phyloP scores from a whole-genome alignment of 1,140 invertebrate species.

The Anoplophora glabripennis region DNA sequence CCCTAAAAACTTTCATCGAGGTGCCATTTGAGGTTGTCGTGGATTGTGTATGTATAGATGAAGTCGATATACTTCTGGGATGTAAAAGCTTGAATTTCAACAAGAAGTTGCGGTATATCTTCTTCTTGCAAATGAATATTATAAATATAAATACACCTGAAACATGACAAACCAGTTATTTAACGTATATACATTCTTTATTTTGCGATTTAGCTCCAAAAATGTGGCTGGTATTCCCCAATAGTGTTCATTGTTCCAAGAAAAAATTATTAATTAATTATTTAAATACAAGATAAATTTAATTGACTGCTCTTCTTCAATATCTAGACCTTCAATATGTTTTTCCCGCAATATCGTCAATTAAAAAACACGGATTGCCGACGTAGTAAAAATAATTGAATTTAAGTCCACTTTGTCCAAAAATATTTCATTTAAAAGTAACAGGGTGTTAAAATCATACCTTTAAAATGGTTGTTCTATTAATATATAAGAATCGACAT shows the following conservation, averaged over 20 bases:
- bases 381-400: no score
- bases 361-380: no score
- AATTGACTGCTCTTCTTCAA: no score
- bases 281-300: neutral
- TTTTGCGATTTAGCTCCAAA: neutral
- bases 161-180: constrained; percentile 7
- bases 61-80: neutral
- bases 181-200: no score
- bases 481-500: no score
- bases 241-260: neutral
- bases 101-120: constrained; percentile 41
- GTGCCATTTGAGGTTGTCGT: constrained; percentile 4
- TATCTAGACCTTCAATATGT: no score
- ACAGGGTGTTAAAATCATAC: no score
- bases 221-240: neutral
- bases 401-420: no score
- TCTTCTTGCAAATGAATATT: constrained; percentile 54
- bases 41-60: constrained; percentile 11
- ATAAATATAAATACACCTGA: constrained; percentile 51
- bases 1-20: neutral
- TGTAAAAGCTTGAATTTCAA: neutral
- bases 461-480: no score
- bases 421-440: no score
- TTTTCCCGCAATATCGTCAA: no score
- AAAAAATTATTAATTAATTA: neutral